Percentiles rank a stretch among this genome's conserved stretches.
These are phyloP conservation scores for Sardinella longiceps DNA, from an alignment of 2,797 vertebrate species.

Conservation along the genomic window DNA sequence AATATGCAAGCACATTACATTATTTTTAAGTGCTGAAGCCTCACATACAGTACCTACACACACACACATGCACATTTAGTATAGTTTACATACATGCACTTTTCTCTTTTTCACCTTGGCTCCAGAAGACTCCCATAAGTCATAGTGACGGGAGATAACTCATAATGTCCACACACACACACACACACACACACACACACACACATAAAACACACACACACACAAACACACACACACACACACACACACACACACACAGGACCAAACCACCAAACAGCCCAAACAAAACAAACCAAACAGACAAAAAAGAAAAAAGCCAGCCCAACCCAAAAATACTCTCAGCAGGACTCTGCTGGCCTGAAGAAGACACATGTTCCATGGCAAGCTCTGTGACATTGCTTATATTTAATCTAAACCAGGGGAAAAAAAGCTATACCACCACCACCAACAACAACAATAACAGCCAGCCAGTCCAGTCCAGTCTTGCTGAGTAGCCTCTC, in stretches of 20 bases:
- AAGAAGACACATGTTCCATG: conserved; percentile 14
- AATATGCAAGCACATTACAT: not conserved
- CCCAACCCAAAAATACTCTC: conserved; percentile 18
- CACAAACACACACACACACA: too few relatives aligned
- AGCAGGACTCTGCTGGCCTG: not conserved
- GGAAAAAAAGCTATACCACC: not conserved
- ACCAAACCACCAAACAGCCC: not conserved
- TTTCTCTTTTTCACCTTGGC: conserved; percentile 13
- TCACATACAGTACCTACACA: not conserved
- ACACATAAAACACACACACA: too few relatives aligned
- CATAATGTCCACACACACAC: conserved; percentile 8
- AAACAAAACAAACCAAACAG: not conserved
- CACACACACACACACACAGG: not conserved
- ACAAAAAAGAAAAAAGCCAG: not conserved
- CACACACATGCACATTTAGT: not conserved
- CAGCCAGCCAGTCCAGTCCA: too few relatives aligned
- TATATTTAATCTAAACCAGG: not conserved
- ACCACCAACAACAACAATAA: not conserved
- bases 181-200: too few relatives aligned
- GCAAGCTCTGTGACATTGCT: conserved; percentile 2
- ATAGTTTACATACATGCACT: not conserved
- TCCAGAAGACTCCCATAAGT: not conserved
- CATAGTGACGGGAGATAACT: not conserved
- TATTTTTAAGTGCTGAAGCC: not conserved
- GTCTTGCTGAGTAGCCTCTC: conserved; percentile 14